These are phyloP conservation scores for Otus sunia DNA, from an alignment of 2,113 vertebrate species.

Conservation along the genomic window DNA sequence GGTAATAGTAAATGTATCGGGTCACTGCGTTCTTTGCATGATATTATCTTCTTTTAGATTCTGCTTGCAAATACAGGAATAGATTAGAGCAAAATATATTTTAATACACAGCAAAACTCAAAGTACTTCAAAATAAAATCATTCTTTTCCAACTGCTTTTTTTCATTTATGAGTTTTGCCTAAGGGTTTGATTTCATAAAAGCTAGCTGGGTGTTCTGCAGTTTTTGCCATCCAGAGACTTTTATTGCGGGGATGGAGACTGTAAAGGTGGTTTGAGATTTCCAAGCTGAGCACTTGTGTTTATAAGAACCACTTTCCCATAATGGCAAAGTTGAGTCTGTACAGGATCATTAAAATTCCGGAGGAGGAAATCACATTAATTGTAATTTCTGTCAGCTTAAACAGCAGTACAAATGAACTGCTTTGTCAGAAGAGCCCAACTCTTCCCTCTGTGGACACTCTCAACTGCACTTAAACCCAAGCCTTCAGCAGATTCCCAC, in stretches of 20 bases:
- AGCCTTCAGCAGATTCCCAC: neutral
- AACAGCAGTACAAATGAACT: neutral
- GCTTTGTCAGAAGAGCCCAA: neutral
- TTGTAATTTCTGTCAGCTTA: neutral
- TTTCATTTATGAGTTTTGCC: neutral
- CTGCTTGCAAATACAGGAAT: neutral
- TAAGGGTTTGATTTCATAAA: constrained; percentile 33
- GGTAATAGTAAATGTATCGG: neutral
- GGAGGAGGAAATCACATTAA: neutral
- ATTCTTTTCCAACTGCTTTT: neutral
- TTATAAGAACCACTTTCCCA: neutral
- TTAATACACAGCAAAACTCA: neutral
- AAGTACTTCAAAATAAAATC: neutral
- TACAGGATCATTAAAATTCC: neutral
- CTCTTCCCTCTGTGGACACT: neutral
- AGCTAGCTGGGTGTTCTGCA: neutral
- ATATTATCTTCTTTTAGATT: constrained; percentile 1
- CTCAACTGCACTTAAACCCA: neutral
- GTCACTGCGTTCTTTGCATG: neutral
- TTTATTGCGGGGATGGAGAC: neutral
- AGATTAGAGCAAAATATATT: neutral
- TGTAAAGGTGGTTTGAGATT: neutral
- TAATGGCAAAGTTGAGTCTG: neutral
- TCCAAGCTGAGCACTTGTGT: neutral
- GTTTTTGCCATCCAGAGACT: neutral